phyloP scores from a whole-genome alignment of 1,140 invertebrate species.

The Paraescarpia echinospica region DNA sequence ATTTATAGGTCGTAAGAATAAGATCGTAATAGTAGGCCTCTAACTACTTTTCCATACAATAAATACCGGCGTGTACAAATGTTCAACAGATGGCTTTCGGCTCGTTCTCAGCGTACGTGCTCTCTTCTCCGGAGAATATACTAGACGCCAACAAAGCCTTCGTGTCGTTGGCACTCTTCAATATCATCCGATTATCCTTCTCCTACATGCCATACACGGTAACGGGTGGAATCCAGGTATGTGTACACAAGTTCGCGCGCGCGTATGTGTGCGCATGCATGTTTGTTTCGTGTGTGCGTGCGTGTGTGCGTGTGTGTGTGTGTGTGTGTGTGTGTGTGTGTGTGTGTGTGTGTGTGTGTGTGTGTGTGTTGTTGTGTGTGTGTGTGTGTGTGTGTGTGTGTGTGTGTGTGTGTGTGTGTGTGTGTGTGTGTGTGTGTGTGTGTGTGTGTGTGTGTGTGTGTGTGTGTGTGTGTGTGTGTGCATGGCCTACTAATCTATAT shows the following conservation, averaged over 20 bases:
- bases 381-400: conserved; percentile 17
- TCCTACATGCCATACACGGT: conserved; percentile 64
- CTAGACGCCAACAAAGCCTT: conserved; percentile 83
- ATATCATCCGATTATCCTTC: conserved; percentile 91
- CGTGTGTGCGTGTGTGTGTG: not conserved
- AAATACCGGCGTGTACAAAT: not conserved
- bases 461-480: not conserved
- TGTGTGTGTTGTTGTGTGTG: not conserved
- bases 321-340: conserved; percentile 10
- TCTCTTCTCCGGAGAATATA: conserved; percentile 55
- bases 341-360: not conserved
- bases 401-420: not conserved
- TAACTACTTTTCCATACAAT: too few relatives aligned
- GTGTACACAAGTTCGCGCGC: not conserved
- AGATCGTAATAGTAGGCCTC: too few relatives aligned
- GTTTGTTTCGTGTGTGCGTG: not conserved
- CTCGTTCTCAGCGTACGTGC: conserved; percentile 58
- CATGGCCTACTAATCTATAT: not conserved
- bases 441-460: not conserved
- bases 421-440: too few relatives aligned
- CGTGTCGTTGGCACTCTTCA: conserved; percentile 95
- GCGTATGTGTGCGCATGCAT: not conserved
- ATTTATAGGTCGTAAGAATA: too few relatives aligned
- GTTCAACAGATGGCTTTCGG: conserved; percentile 41
- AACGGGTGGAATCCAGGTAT: conserved; percentile 34